phyloP scores from a whole-genome alignment of 2,113 vertebrate genomes.

The Platanista minor region DNA sequence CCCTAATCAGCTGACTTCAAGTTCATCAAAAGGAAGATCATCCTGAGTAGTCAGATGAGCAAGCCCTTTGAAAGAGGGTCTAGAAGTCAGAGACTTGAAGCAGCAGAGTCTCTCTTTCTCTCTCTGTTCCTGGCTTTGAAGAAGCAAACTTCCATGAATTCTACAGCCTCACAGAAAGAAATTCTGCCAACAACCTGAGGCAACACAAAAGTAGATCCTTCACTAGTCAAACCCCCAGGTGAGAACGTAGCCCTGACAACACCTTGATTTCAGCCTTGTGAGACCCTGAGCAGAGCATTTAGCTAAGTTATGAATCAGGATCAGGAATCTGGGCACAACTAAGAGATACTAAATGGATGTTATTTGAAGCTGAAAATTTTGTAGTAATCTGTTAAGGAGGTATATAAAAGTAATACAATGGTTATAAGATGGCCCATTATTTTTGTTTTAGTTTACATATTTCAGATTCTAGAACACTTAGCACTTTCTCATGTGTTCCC shows the following conservation, averaged over 20 bases:
- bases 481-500: background rate
- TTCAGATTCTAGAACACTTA: background rate
- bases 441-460: background rate
- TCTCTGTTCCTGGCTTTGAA: background rate
- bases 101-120: background rate
- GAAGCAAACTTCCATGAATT: background rate
- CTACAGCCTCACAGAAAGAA: background rate
- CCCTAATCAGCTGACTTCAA: background rate
- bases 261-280: background rate
- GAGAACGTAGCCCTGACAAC: background rate
- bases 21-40: background rate
- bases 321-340: background rate
- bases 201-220: background rate
- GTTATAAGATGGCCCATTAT: background rate
- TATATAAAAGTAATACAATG: background rate
- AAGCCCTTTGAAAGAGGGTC: background rate
- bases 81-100: background rate
- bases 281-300: background rate
- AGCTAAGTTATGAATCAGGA: background rate
- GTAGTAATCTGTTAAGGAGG: background rate
- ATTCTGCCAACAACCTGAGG: background rate
- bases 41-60: background rate
- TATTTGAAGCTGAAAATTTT: background rate
- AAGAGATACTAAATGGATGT: background rate
- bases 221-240: background rate